Base-by-base conservation (phyloP, 2,797 vertebrate species). In the Merluccius polli region DNA sequence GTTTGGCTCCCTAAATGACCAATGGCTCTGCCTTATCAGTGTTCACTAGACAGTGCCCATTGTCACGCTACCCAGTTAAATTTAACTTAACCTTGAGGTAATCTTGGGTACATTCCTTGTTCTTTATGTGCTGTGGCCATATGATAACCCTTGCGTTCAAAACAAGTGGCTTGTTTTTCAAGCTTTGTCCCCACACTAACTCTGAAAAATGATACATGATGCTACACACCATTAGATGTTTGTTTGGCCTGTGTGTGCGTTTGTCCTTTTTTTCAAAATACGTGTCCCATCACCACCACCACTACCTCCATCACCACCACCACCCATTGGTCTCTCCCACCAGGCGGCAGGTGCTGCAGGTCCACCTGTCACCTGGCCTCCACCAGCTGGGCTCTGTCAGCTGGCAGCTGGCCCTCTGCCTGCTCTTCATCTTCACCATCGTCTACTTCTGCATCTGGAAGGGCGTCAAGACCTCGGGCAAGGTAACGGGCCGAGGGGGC, bases 381-480 rank as follows among this genome's bases (percentile, higher is more conserved):
- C 96, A 98, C 75, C 93, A 98, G 79, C 90, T 99, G 83, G 98
- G 98, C 24, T 93, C 95, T 11, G 88, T 99, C 79, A 98, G 95
- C 91, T 99, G 98, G 98, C 97, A 99, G 85, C 79, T 99, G 81
- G 93, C 96, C 44, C 95, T 99, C 82, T 99, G 97, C 83, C 93
- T 98, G 80, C 87, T 98, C 90, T 91, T 98, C 76, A 98, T 99
- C 93, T 99, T 99, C 92, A 96, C 93, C 79, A 85, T 98, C 0
- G 95, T 99, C 86, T 99, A 99, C 93, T 99, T 99, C 91, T 99
- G 97, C 92, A 98, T 99, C 94, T 99, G 97, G 98, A 99, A 99
- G 88, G 98, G 98, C 72, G 96, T 99, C 89, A 99, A 97, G 93
- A 98, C 96, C 78, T 99, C 98, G 82, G 98, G 98, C 88, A 99